Evolutionary conservation across 2,113 vertebrate genomes (phyloP).

Genomic region (Nymphicus hollandicus): DNA sequence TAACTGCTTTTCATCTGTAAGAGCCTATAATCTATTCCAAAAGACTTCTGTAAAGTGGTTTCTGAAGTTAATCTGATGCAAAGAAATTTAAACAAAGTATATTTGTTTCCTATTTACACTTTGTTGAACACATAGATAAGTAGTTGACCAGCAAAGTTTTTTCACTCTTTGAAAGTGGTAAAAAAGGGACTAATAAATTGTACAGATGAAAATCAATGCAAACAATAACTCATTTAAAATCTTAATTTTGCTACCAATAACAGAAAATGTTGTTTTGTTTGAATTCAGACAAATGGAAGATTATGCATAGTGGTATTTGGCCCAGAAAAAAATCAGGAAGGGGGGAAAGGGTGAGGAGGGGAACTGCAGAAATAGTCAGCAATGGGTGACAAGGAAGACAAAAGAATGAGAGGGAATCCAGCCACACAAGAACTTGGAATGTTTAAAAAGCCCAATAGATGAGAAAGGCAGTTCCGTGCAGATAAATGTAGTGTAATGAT

Average conservation of each 20-base stretch:
- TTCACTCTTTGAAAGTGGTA: background rate
- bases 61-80: background rate
- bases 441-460: conserved; percentile 55
- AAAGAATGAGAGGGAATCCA: conserved; percentile 28
- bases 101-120: background rate
- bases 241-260: conserved; percentile 31
- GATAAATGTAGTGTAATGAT: conserved; percentile 68
- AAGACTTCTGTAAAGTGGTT: background rate
- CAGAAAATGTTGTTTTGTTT: conserved; percentile 26
- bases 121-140: background rate
- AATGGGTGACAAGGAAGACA: background rate
- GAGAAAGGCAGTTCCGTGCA: conserved; percentile 54
- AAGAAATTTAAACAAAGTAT: background rate
- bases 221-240: conserved; percentile 44
- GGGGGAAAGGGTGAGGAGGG: background rate
- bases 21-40: background rate
- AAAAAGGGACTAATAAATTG: background rate
- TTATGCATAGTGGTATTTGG: conserved; percentile 4
- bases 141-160: background rate
- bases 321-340: background rate
- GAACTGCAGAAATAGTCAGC: background rate
- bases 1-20: background rate
- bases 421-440: background rate
- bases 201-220: background rate
- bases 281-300: conserved; percentile 32